Evolutionary conservation across 2,888 invertebrate genomes (phyloP), one percentile per base, ranked within the genome.

Genomic region (Exocentrus adspersus): DNA sequence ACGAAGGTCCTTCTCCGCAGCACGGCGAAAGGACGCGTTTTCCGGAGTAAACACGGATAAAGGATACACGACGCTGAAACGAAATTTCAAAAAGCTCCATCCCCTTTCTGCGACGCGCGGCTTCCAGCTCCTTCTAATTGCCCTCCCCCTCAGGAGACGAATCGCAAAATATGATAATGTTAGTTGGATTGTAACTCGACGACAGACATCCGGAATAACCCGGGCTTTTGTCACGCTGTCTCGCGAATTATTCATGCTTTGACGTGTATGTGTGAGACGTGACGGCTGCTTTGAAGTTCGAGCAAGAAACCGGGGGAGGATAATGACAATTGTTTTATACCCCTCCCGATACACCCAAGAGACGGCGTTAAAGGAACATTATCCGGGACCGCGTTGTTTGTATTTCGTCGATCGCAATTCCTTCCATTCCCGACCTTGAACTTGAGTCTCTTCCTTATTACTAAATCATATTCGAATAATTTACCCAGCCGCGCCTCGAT

Each of bases 1-100:
- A 66, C 60, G 60, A 66, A 63, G 66, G 66, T 63, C 60, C 63
- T 56, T 56, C 51, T 63, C 37, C n/a, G 28, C 17, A 45, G 46
- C 20, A 46, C 51, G 53, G 50, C 56, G 51, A 54, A 43, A 43
- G 42, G 48, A 62, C 37, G 37, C 10, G 58, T 52, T 65, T 65
- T 30, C 42, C 21, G 45, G 57, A 60, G 58, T 62, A 65, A 65
- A 62, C 54, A 61, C 37, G 48, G 48, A 45, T 21, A 61, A 54
- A 45, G 61, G 46, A 45, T 48, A 48, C n/a, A n/a, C n/a, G n/a
- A n/a, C n/a, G 41, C 50, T 12, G 51, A 42, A 60, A 51, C 60
- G 50, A 42, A 48, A 60, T 60, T 60, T 60, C 37, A 48, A 50
- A 48, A 24, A 42, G 19, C 51, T 43, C 51, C 21, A 19, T 52